Conservation (phyloP, 1,140 invertebrate species). For the Philotrypesis tridentata region DNA sequence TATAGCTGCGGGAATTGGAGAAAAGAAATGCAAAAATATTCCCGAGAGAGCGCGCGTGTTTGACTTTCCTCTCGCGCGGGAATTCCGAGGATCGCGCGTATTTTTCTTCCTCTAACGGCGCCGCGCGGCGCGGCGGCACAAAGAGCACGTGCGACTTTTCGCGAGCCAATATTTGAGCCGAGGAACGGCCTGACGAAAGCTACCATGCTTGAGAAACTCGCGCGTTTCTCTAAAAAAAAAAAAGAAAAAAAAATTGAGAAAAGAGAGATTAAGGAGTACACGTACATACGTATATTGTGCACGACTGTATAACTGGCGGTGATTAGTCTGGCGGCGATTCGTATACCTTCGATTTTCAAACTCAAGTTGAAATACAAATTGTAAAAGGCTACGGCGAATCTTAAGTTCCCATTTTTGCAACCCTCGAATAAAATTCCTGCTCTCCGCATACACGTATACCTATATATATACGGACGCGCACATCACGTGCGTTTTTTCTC, state of each 20-base stretch:
- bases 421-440: constrained; percentile 38
- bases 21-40: constrained; percentile 17
- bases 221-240: not conserved
- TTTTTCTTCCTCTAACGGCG: constrained; percentile 8
- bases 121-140: constrained; percentile 21
- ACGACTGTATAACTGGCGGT: not conserved
- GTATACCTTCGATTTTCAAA: too few relatives aligned
- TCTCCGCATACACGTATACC: constrained; percentile 6
- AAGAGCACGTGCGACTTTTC: constrained; percentile 51
- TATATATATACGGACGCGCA: not conserved
- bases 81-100: not conserved
- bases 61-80: constrained; percentile 42
- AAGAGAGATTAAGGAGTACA: too few relatives aligned
- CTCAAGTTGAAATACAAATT: too few relatives aligned
- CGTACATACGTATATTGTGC: not conserved
- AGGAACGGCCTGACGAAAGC: not conserved
- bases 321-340: too few relatives aligned
- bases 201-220: not conserved
- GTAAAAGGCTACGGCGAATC: too few relatives aligned
- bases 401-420: too few relatives aligned
- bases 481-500: not conserved
- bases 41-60: constrained; percentile 7
- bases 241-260: too few relatives aligned
- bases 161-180: constrained; percentile 42
- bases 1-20: too few relatives aligned